Percentiles rank a stretch among this genome's conserved stretches.
phyloP scores from a whole-genome alignment of 2,797 vertebrate genomes.

The Acanthurus lineatus region DNA sequence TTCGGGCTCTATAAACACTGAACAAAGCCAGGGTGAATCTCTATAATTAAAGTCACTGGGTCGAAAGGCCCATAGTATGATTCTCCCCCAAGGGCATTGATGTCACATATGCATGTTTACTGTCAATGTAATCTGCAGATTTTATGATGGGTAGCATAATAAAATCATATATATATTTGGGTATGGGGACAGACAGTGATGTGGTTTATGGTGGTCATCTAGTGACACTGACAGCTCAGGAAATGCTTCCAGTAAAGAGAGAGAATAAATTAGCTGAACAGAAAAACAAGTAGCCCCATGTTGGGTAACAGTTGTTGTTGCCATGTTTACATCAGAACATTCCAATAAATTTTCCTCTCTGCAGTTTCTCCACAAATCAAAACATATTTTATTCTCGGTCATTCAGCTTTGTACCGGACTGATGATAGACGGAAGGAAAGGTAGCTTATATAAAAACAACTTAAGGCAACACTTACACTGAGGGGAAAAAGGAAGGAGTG shows the following conservation, averaged over 20 bases:
- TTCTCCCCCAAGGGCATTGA: not conserved
- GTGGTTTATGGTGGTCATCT: not conserved
- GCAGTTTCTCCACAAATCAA: not conserved
- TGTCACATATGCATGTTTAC: not conserved
- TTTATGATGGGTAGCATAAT: not conserved
- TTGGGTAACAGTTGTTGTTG: not conserved
- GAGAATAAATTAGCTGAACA: not conserved
- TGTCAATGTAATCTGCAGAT: slow-evolving; percentile 12
- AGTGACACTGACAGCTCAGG: too few relatives aligned
- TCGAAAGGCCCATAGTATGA: not conserved
- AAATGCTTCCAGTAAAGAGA: not conserved
- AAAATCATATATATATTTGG: not conserved
- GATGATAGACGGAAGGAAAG: not conserved
- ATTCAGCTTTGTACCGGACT: not conserved
- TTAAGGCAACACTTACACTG: not conserved
- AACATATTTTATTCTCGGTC: not conserved
- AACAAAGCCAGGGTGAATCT: slow-evolving; percentile 15
- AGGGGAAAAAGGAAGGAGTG: not conserved
- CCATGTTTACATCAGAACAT: not conserved
- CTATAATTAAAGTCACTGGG: slow-evolving; percentile 17
- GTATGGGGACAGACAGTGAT: not conserved
- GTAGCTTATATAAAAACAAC: not conserved
- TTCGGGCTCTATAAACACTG: not conserved
- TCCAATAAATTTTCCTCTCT: not conserved
- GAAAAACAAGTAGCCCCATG: not conserved